A percentile compares a stretch with the other conserved stretches of the same genome.
Conservation (phyloP, 2,888 invertebrate species). For the Amphipyra berbera region DNA sequence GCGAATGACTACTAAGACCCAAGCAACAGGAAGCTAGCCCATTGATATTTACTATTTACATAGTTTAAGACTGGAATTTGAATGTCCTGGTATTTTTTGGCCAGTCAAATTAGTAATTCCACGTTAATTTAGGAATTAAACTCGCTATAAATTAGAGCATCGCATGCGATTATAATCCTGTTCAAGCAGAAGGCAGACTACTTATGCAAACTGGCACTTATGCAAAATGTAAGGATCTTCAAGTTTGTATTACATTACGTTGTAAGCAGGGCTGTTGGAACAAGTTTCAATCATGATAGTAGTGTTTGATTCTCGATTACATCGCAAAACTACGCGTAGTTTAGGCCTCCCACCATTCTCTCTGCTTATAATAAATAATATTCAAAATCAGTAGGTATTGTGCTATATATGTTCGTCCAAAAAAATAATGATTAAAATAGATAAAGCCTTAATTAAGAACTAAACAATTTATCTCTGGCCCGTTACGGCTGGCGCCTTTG, state of each 20-base stretch:
- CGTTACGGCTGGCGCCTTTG: too few relatives aligned
- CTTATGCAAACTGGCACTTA: constrained; percentile 57
- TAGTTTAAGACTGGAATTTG: too few relatives aligned
- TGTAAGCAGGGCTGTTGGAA: constrained; percentile 26
- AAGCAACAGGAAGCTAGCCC: too few relatives aligned
- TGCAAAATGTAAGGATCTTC: constrained; percentile 54
- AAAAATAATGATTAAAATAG: too few relatives aligned
- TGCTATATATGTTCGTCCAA: too few relatives aligned
- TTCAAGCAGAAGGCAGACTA: constrained; percentile 42
- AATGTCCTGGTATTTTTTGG: too few relatives aligned
- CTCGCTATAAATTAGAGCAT: constrained; percentile 50
- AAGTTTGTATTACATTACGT: constrained; percentile 27
- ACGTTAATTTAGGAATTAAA: constrained; percentile 41
- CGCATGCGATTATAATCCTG: constrained; percentile 53
- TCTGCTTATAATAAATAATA: too few relatives aligned
- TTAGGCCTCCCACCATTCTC: neutral
- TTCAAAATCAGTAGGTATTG: too few relatives aligned
- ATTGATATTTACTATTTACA: too few relatives aligned
- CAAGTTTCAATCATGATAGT: constrained; percentile 23
- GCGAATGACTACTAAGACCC: too few relatives aligned
- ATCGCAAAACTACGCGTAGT: neutral
- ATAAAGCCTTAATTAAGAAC: too few relatives aligned
- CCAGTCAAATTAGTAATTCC: constrained; percentile 34
- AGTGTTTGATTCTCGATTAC: neutral
- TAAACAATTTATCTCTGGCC: too few relatives aligned